Base-by-base conservation (phyloP, 2,113 vertebrate genomes). In the Solea senegalensis region DNA sequence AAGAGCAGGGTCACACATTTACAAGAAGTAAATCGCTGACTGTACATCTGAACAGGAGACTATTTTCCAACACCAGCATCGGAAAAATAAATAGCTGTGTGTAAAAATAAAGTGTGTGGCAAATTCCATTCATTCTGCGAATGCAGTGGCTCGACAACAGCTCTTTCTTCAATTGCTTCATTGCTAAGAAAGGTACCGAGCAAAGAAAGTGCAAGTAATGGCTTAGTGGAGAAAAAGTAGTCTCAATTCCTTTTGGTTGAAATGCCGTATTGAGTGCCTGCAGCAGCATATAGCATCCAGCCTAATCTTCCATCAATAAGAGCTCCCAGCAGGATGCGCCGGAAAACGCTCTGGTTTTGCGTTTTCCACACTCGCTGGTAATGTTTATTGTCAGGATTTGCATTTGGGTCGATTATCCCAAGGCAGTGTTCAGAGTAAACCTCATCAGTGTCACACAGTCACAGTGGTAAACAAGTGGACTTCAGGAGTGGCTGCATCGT, bases 391-490 rank as follows among this genome's bases (percentile, higher is more conserved):
- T 69, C 50, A 10, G 28, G 58, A 77, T 89, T 86, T 80, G 78
- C 83, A 70, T 88, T 65, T 3, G 12, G 13, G 67, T 67, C 46
- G 34, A 9, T 80, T 65, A 48, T 70, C 44, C 61, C 2, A 9
- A 44, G 72, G 63, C 76, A 2, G 27, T 28, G 66, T 34, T 10
- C 28, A 59, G 40, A 53, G 53, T 60, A 12, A 69, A 68, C 54
- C 54, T 14, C 55, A 41, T 81, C 74, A 60, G 50, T 1, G 15
- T 72, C 55, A 28, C 61, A 41, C 57, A 39, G 69, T 69, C 70
- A 5, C 63, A 27, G 48, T 5, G 10, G 86, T 86, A 86, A 89
- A 86, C 83, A 81, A 61, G 76, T 51, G 72, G 34, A 80, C 56
- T 81, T 48, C 54, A 44, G 74, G 53, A 65, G 62, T 8, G 46